phyloP scores from a whole-genome alignment of 2,797 vertebrate species.

The Cheracebus regulus region DNA sequence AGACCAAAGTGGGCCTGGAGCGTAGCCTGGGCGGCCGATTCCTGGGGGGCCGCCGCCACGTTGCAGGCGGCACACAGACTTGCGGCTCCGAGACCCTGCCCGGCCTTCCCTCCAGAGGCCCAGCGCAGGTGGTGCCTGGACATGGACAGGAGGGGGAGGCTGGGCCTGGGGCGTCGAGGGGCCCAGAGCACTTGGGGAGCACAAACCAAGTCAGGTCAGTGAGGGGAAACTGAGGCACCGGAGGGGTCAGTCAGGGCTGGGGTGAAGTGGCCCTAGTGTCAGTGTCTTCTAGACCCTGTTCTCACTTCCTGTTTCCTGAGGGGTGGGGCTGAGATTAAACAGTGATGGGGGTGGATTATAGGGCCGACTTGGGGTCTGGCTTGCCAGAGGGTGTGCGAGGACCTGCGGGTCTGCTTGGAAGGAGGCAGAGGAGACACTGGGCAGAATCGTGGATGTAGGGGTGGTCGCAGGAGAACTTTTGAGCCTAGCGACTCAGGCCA shows the following conservation, averaged over 20 bases:
- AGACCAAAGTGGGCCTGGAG: conserved; percentile 47
- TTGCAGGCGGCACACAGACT: conserved; percentile 48
- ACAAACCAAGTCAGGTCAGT: conserved; percentile 60
- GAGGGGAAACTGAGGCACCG: conserved; percentile 66
- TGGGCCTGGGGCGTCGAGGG: conserved; percentile 56
- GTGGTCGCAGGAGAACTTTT: not conserved
- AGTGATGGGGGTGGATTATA: not conserved
- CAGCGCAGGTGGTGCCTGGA: conserved; percentile 31
- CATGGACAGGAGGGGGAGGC: conserved; percentile 66
- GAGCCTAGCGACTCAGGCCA: not conserved
- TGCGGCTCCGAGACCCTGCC: conserved; percentile 2
- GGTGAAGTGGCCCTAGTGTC: not conserved
- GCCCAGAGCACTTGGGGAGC: conserved; percentile 56
- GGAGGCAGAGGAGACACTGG: not conserved
- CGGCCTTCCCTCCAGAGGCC: conserved; percentile 41
- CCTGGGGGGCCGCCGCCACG: conserved; percentile 64
- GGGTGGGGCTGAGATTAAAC: conserved; percentile 49
- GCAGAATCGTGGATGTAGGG: not conserved
- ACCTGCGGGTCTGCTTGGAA: not conserved
- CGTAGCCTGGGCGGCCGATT: not conserved
- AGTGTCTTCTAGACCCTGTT: not conserved
- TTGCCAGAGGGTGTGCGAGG: not conserved
- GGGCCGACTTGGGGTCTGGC: not conserved
- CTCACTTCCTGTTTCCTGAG: conserved; percentile 64
- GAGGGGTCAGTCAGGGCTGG: not conserved